A percentile compares a stretch with the other conserved stretches of the same genome.
Conservation (phyloP, 2,113 vertebrate species). For the Megaceryle maxima region DNA sequence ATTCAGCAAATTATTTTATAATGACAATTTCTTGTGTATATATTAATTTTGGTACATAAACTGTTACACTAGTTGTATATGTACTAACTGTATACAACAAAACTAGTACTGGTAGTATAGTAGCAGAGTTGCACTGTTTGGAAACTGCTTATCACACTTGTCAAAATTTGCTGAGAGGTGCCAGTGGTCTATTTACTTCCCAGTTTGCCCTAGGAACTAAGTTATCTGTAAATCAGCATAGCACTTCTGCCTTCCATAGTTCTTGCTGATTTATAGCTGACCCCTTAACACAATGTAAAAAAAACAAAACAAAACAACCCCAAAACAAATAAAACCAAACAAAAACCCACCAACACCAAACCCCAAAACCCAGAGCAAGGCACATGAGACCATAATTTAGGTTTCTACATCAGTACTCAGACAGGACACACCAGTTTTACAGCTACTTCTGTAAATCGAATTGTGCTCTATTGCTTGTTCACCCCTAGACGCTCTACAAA, state of each 20-base stretch:
- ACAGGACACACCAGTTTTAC: not conserved
- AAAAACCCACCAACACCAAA: too few species aligned
- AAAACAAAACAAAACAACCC: not conserved
- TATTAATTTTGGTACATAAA: not conserved
- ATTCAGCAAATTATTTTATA: not conserved
- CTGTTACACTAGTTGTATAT: not conserved
- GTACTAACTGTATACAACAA: not conserved
- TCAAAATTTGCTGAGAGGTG: not conserved
- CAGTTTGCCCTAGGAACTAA: not conserved
- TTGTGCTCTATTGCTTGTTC: not conserved
- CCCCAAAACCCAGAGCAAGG: not conserved
- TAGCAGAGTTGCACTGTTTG: not conserved
- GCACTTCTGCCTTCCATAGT: not conserved
- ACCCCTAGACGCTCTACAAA: not conserved
- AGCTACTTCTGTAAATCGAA: not conserved
- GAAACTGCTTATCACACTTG: not conserved
- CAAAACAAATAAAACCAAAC: too few species aligned
- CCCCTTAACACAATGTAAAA: not conserved
- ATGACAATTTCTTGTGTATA: not conserved
- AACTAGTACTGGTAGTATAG: not conserved
- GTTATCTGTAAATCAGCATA: constrained; percentile 26
- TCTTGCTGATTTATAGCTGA: constrained; percentile 34
- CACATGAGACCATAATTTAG: not conserved
- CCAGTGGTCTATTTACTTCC: not conserved
- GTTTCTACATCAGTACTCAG: not conserved